phyloP scores from a whole-genome alignment of 2,888 invertebrate genomes.

The Pachymerium ferrugineum region DNA sequence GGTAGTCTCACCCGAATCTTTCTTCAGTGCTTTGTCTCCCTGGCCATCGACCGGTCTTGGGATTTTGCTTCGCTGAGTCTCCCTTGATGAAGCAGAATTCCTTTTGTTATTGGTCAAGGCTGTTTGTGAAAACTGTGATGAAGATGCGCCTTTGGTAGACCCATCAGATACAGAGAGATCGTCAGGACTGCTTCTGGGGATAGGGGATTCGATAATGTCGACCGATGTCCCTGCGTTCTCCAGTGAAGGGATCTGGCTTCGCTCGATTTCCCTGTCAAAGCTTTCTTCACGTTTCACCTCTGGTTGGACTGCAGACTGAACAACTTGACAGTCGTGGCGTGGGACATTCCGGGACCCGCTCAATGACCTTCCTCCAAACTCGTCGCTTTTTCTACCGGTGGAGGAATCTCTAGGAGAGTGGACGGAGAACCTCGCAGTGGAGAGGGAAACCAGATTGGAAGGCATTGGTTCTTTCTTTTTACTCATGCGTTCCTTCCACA shows the following conservation, averaged over 20 bases:
- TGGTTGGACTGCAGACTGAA: background rate
- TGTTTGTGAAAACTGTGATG: background rate
- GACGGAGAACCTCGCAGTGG: background rate
- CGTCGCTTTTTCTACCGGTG: background rate
- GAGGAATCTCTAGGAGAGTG: no score
- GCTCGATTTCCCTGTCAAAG: background rate
- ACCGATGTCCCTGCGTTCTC: background rate
- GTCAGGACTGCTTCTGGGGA: background rate
- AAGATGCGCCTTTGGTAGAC: background rate
- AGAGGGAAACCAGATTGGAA: background rate
- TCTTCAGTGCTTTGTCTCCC: background rate
- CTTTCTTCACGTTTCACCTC: background rate
- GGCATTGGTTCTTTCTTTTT: background rate
- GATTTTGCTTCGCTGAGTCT: background rate
- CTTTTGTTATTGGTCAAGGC: background rate
- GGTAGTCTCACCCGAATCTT: background rate
- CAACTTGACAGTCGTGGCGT: background rate
- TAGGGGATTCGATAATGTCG: background rate
- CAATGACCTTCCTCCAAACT: no score
- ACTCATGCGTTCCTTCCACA: slow-evolving; percentile 23
- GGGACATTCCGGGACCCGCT: no score
- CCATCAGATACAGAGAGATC: background rate
- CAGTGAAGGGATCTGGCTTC: background rate
- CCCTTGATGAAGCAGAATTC: background rate
- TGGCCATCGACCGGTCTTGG: background rate